These are phyloP conservation scores for Catamblyrhynchus diadema DNA, from an alignment of 2,797 vertebrate genomes.

Conservation along the genomic window DNA sequence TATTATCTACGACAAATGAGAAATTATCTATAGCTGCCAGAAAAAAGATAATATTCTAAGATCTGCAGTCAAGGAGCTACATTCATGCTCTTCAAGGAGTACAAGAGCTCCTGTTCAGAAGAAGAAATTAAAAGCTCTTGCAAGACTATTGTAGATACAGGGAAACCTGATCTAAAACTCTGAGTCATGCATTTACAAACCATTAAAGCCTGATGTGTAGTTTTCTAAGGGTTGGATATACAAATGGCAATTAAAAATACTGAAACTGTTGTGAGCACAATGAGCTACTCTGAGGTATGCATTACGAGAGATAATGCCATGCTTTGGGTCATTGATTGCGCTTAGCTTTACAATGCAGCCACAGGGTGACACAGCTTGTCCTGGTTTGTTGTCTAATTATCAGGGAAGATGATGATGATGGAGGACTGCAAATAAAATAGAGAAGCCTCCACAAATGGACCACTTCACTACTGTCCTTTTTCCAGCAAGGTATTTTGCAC, in stretches of 20 bases:
- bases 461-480: conserved; percentile 33
- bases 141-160: not conserved
- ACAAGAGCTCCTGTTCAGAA: not conserved
- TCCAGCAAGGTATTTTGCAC: conserved; percentile 24
- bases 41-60: not conserved
- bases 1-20: conserved; percentile 70
- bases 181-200: conserved; percentile 29
- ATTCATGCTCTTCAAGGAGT: conserved; percentile 10
- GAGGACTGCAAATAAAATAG: conserved; percentile 9
- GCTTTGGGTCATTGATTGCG: conserved; percentile 25
- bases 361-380: not conserved
- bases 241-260: conserved; percentile 61
- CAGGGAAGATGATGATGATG: conserved; percentile 29
- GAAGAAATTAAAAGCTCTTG: conserved; percentile 13
- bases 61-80: conserved; percentile 56
- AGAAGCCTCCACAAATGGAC: conserved; percentile 30
- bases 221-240: conserved; percentile 8
- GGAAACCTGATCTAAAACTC: conserved; percentile 33
- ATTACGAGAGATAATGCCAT: not conserved
- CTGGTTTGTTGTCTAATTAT: conserved; percentile 46
- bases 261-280: conserved; percentile 18
- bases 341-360: conserved; percentile 12
- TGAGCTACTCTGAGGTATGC: conserved; percentile 1
- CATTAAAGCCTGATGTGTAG: conserved; percentile 14
- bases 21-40: conserved; percentile 63